These are phyloP conservation scores for Piliocolobus tephrosceles DNA, from an alignment of 2,113 vertebrate species.

Conservation along the genomic window DNA sequence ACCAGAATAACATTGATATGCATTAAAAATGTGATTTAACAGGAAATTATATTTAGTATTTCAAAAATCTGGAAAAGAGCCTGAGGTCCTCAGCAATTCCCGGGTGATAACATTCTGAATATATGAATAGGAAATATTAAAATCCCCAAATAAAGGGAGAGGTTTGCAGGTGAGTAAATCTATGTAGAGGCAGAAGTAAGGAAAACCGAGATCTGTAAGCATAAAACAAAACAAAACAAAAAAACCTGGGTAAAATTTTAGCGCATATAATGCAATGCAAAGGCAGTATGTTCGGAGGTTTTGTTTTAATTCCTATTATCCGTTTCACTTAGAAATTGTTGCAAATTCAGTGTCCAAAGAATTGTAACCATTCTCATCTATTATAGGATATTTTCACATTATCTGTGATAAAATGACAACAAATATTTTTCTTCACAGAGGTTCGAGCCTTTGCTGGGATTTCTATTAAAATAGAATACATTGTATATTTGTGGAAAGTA, in stretches of 20 bases:
- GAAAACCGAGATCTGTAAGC: not conserved
- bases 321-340: not conserved
- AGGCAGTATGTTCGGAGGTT: not conserved
- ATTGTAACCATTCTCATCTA: not conserved
- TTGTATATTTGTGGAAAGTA: not conserved
- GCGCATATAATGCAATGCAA: not conserved
- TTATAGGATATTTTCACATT: not conserved
- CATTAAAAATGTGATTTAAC: not conserved
- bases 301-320: not conserved
- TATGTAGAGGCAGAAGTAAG: not conserved
- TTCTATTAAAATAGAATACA: not conserved
- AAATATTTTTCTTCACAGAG: not conserved
- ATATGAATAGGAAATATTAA: not conserved
- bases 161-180: not conserved
- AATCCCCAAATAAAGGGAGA: not conserved
- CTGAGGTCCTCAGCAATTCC: not conserved
- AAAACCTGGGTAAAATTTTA: not conserved
- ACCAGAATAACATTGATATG: not conserved
- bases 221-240: not conserved
- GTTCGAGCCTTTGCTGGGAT: not conserved
- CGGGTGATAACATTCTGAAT: not conserved
- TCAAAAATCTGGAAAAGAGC: not conserved
- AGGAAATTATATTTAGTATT: not conserved
- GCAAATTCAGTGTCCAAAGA: not conserved
- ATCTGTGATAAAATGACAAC: not conserved